Percentiles rank a stretch among this genome's conserved stretches.
These are phyloP conservation scores for Smithornis capensis DNA, from an alignment of 2,113 vertebrate genomes.

Conservation along the genomic window DNA sequence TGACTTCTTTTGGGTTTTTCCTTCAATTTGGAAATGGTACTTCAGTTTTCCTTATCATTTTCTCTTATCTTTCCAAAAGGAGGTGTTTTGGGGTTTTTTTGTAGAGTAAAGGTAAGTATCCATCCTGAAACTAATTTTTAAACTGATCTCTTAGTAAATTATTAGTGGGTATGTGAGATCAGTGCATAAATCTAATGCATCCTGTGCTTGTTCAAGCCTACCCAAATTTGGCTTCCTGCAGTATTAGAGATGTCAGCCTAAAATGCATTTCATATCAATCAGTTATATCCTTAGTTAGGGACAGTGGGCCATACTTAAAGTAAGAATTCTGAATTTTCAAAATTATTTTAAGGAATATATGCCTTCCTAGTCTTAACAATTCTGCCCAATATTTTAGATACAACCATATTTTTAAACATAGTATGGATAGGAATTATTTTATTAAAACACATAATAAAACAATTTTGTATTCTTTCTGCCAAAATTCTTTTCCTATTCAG, in stretches of 20 bases:
- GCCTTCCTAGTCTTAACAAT: neutral
- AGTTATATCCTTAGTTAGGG: neutral
- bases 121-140: neutral
- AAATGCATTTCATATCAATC: neutral
- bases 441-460: neutral
- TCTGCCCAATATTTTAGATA: neutral
- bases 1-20: neutral
- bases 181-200: neutral
- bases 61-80: neutral
- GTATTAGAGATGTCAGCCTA: neutral
- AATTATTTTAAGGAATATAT: neutral
- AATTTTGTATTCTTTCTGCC: neutral
- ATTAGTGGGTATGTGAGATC: neutral
- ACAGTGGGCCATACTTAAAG: neutral
- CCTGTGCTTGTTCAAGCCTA: neutral
- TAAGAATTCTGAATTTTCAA: neutral
- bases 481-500: neutral
- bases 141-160: neutral
- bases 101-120: neutral
- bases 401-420: neutral
- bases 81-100: neutral
- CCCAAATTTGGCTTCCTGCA: neutral
- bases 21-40: neutral
- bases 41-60: neutral
- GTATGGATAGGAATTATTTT: neutral